phyloP scores from a whole-genome alignment of 2,113 vertebrate genomes.

The Cyrtonyx montezumae region DNA sequence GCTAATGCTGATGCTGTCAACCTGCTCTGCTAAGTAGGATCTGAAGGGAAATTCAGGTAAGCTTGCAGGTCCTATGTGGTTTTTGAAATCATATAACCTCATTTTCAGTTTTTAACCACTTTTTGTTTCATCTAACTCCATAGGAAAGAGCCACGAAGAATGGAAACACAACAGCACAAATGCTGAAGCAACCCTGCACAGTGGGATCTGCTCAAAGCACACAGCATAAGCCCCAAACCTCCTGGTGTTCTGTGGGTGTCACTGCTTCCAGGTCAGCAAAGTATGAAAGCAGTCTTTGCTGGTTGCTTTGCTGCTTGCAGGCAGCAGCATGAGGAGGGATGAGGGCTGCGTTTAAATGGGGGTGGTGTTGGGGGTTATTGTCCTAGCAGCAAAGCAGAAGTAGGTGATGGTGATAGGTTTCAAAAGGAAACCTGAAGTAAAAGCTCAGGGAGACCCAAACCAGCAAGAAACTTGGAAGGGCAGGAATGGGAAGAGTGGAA shows the following conservation, averaged over 20 bases:
- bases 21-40: slow-evolving; percentile 26
- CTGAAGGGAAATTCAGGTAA: slow-evolving; percentile 48
- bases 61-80: slow-evolving; percentile 29
- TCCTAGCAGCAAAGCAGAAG: background rate
- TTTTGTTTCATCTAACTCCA: slow-evolving; percentile 9
- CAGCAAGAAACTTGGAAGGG: background rate
- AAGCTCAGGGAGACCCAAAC: background rate
- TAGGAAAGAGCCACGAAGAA: background rate
- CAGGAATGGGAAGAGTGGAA: slow-evolving; percentile 19
- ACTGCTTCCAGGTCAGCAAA: background rate
- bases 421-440: background rate
- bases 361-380: background rate
- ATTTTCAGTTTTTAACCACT: slow-evolving; percentile 22
- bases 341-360: background rate
- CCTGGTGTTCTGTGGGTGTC: background rate
- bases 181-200: background rate
- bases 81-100: background rate
- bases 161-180: background rate
- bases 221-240: background rate
- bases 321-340: background rate
- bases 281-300: background rate
- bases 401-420: background rate
- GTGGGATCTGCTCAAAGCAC: background rate
- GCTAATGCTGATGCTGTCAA: background rate
- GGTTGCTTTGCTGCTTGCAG: background rate